A percentile compares a stretch with the other conserved stretches of the same genome.
phyloP scores from a whole-genome alignment of 2,888 invertebrate genomes.

The Meteorus colon region DNA sequence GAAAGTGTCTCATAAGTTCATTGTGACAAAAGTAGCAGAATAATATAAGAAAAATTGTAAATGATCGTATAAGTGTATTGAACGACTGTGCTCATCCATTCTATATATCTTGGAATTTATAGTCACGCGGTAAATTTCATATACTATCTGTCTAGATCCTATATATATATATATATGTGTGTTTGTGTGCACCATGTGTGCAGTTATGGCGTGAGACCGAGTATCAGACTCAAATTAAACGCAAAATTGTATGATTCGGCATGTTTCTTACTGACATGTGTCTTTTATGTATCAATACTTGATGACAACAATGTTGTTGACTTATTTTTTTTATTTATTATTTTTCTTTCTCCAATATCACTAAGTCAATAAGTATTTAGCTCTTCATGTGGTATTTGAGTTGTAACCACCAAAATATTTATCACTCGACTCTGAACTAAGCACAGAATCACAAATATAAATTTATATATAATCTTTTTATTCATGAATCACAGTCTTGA shows the following conservation, averaged over 20 bases:
- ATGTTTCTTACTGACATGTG: too few species aligned
- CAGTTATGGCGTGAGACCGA: too few species aligned
- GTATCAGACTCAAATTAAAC: too few species aligned
- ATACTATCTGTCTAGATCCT: too few species aligned
- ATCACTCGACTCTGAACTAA: conserved; percentile 39
- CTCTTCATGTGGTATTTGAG: conserved; percentile 56
- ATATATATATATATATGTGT: too few species aligned
- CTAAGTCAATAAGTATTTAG: conserved; percentile 24
- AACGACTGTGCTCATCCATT: too few species aligned
- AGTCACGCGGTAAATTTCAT: too few species aligned
- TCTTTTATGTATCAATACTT: neutral
- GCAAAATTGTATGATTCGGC: too few species aligned
- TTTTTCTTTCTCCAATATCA: neutral
- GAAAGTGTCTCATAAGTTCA: conserved; percentile 12
- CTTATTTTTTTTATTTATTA: neutral
- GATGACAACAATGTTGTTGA: neutral
- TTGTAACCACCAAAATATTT: conserved; percentile 56
- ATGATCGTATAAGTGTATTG: too few species aligned
- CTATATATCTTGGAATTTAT: too few species aligned
- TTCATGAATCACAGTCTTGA: too few species aligned
- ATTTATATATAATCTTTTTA: neutral
- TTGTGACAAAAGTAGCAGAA: neutral
- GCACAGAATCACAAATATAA: neutral
- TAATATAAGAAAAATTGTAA: neutral
- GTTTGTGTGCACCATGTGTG: too few species aligned